phyloP scores from a whole-genome alignment of 2,113 vertebrate genomes.

The Antechinus stuartii region DNA sequence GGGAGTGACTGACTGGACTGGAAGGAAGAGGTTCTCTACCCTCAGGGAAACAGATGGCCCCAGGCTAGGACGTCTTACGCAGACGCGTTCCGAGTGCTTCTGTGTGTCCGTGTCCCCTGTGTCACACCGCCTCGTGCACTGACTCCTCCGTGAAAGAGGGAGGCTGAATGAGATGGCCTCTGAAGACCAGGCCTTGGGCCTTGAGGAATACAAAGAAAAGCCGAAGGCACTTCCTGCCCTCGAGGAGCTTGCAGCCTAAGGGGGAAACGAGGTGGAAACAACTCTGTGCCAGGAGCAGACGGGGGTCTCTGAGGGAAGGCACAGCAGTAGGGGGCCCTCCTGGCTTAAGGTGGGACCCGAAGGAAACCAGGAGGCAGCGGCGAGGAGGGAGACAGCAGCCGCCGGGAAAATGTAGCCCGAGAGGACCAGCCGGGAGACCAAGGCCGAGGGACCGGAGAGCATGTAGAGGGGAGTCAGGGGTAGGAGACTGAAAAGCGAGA shows the following conservation, averaged over 20 bases:
- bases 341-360: background rate
- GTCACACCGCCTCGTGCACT: background rate
- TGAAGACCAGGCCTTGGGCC: background rate
- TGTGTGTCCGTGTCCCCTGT: background rate
- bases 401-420: background rate
- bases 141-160: background rate
- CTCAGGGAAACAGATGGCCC: too few relatives aligned
- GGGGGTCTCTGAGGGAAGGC: background rate
- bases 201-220: too few relatives aligned
- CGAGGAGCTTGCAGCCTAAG: background rate
- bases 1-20: too few relatives aligned
- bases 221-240: too few relatives aligned
- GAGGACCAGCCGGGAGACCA: background rate
- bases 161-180: background rate
- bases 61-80: too few relatives aligned
- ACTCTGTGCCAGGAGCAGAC: background rate
- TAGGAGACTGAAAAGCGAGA: background rate
- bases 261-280: background rate
- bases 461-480: background rate
- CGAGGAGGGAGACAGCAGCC: too few relatives aligned
- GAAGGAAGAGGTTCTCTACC: too few relatives aligned
- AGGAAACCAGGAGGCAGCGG: too few relatives aligned
- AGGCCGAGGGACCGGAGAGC: background rate
- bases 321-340: background rate
- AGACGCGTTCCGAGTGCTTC: too few relatives aligned